Evolutionary conservation across 2,113 vertebrate species (phyloP), one percentile per base, ranked within the genome.

Genomic region (Todiramphus saurophagus): DNA sequence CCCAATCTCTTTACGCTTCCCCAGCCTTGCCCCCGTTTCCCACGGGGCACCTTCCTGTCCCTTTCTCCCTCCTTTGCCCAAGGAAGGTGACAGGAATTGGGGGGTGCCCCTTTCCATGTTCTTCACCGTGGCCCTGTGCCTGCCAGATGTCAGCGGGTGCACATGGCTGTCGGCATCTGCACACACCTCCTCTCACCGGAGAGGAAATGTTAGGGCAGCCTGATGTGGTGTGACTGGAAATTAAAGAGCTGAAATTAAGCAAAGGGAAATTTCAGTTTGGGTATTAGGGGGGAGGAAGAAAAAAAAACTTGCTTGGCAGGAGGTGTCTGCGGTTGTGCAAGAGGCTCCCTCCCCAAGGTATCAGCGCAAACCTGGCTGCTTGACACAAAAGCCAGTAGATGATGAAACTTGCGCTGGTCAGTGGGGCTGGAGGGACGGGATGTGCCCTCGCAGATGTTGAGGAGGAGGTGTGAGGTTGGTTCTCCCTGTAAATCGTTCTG

Each of bases 381-480:
- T 41, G 31, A 20, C 51, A 2, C 35, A 43, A 8, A 41, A 55
- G 4, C 33, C 4, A 11, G 62, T 80, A 13, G 73, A 16, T 53
- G 81, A 15, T 20, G 35, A 37, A 59, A 67, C 14, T 18, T 16
- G 43, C 1, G 8, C 59, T n/a, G 44, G 7, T 44, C 41, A 7
- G 0, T 2, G 41, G 83, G 86, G 68, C 62, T 30, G 64, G 68
- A 58, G 10, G 41, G 67, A 12, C 0, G 13, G n/a, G 28, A n/a
- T n/a, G 51, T 50, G 85, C 9, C 35, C 56, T 62, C 5, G 1
- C 17, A 37, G 58, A 30, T 23, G 11, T 4, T 0, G 0, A 39
- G 51, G 60, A n/a, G 37, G 21, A 37, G 58, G 63, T 3, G 0
- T 9, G 68, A 51, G 83, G 44, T 17, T 43, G 48, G 4, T 23